These are phyloP conservation scores for Phyllotreta cruciferae DNA, from an alignment of 2,888 invertebrate genomes.

Conservation along the genomic window DNA sequence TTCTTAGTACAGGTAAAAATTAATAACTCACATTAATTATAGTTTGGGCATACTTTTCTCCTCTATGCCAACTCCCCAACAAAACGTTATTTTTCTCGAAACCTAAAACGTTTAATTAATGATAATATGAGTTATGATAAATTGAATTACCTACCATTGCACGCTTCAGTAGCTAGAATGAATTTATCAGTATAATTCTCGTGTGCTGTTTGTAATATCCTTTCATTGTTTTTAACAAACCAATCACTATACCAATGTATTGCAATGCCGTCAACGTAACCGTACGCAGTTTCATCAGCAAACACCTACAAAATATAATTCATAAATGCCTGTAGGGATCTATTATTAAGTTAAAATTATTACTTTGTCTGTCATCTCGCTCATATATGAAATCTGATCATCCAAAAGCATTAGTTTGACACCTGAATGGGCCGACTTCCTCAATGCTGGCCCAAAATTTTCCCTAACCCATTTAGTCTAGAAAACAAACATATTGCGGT, in stretches of 20 bases:
- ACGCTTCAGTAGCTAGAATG: constrained; percentile 75
- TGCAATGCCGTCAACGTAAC: constrained; percentile 77
- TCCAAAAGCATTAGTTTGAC: constrained; percentile 78
- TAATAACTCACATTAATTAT: constrained; percentile 67
- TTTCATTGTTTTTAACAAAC: constrained; percentile 61
- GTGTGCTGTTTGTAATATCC: constrained; percentile 65
- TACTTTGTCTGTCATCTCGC: constrained; percentile 29
- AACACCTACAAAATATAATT: constrained; percentile 50
- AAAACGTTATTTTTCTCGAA: constrained; percentile 53
- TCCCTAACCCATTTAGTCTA: constrained; percentile 73
- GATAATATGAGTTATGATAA: background rate
- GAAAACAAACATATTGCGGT: constrained; percentile 1
- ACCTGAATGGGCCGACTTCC: constrained; percentile 64
- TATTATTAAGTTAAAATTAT: background rate
- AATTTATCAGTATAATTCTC: constrained; percentile 50
- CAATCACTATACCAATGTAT: constrained; percentile 85
- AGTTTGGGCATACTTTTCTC: constrained; percentile 59
- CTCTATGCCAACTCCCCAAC: constrained; percentile 70
- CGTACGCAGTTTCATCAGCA: constrained; percentile 58
- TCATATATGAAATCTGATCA: constrained; percentile 59
- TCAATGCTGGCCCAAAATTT: constrained; percentile 77
- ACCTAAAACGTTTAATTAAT: constrained; percentile 7
- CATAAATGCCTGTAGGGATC: background rate
- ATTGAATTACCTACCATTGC: constrained; percentile 63
- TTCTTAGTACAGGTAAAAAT: too few relatives aligned